Evolutionary conservation across 2,888 invertebrate genomes (phyloP).

Genomic region (Aphodius granarius): DNA sequence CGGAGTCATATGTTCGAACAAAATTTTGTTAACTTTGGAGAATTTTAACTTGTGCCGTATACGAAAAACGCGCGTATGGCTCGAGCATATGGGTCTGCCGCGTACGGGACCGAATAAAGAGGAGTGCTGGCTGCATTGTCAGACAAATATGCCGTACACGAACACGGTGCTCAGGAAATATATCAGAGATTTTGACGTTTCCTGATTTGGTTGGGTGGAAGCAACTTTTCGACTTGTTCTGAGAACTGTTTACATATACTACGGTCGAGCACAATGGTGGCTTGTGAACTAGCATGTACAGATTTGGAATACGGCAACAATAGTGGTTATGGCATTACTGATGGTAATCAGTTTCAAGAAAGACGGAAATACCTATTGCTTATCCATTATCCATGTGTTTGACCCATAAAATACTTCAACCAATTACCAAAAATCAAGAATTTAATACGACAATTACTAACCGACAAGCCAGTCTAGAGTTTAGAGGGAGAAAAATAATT

Average conservation of each 20-base stretch:
- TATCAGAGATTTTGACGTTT: background rate
- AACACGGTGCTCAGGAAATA: background rate
- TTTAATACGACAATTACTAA: no score
- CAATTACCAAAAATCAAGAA: no score
- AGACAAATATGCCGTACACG: background rate
- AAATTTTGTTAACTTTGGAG: no score
- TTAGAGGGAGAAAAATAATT: no score
- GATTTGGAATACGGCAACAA: background rate
- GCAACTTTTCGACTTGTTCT: background rate
- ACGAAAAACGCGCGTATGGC: no score
- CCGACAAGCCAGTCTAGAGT: no score
- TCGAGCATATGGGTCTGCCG: no score
- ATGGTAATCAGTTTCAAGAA: background rate
- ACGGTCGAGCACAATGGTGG: background rate
- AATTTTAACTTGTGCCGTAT: no score
- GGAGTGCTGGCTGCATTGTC: background rate
- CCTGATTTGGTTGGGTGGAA: background rate
- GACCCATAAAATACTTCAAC: no score
- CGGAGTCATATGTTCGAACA: no score
- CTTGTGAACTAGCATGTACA: background rate
- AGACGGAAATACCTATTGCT: background rate
- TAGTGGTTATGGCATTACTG: background rate
- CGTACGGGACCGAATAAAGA: background rate
- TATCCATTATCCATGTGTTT: background rate
- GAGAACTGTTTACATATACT: background rate